Base-by-base conservation (phyloP, 2,797 vertebrate genomes). In the Cetoscarus ocellatus region DNA sequence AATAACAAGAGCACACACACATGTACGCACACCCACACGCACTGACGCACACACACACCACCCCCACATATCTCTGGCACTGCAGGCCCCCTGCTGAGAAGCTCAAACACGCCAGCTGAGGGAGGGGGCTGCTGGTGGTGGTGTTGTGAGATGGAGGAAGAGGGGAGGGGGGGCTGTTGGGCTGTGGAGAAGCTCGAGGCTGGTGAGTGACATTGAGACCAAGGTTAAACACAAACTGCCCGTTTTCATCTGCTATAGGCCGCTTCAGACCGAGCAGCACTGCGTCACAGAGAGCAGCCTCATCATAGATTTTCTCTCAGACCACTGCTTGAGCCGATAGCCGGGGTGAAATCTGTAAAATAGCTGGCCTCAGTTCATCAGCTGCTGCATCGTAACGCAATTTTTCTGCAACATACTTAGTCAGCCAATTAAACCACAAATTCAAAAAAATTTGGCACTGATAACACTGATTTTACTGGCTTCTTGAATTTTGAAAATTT, bases 131-230 rank as follows among this genome's bases (percentile, higher is more conserved):
- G 77, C 53, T 64, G 79, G 58, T n/a, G 79, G 34, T 48, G 67
- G 35, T 55, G 67, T 12, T 62, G 66, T 56, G 74, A 68, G 52
- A 59, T 56, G 39, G 68, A 61, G 70, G 58, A 75, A 11, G 63
- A 73, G 63, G 70, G 73, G 79, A 43, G 59, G 27, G 27, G n/a
- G 27, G 72, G 75, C 47, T 72, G 75, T 39, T 75, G 81, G 62
- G 77, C 74, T 78, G 73, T 67, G 61, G 73, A 79, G 70, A 80
- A 70, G 67, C 77, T 75, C 63, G 70, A 87, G 58, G 86, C 79
- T 85, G 67, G 69, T 68, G 82, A 89, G 82, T 84, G 89, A 92
- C 91, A 90, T 93, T 92, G 90, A 92, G 90, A 83, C 90, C 88
- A 93, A 92, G 92, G 92, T 93, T 89, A 89, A 86, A 86, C 68